Base-by-base conservation (phyloP, 2,113 vertebrate species). In the Perognathus longimembris region DNA sequence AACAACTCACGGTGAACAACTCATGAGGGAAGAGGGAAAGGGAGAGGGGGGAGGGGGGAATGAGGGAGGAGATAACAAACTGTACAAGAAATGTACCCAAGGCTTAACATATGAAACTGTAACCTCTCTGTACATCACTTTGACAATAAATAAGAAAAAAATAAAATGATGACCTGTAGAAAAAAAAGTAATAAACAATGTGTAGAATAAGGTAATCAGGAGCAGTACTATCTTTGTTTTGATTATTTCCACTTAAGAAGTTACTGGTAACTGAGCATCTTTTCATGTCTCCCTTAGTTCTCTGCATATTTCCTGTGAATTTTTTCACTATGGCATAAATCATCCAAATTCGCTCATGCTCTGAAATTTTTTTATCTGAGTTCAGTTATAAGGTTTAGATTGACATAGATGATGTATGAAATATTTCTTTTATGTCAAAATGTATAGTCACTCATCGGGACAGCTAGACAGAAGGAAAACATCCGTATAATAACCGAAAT, bases 391-490 rank as follows among this genome's bases (percentile, higher is more conserved):
- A 30, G 12, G 22, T 76, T 26, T 92, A 5, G 7, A 9, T 7
- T 34, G 50, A 61, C 17, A 83, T 4, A 80, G 30, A 17, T 90
- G 32, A 91, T 12, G 54, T 83, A 75, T 80, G 30, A 91, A 83
- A 38, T 54, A 26, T 83, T n/a, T 61, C 4, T 54, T 45, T 86
- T 18, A 26, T 92, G 40, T 88, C 54, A 93, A 89, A 85, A 79
- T 83, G 15, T 82, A 61, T 30, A 85, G 26, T 26, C 45, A 90
- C 79, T 90, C 91, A 86, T 54, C 63, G 92, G n/a, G 91, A 40
- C 30, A 83, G 34, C 7, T n/a, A 73, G 36, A 73, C 7, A 75
- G 9, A 0, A 92, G 78, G 78, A 79, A 92, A 92, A 67, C 28
- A 71, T 66, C 6, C 34, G 57, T 26, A 67, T 34, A 7, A 57